Evolutionary conservation across 1,140 invertebrate species (phyloP).

Genomic region (Lysiphlebus fabarum): DNA sequence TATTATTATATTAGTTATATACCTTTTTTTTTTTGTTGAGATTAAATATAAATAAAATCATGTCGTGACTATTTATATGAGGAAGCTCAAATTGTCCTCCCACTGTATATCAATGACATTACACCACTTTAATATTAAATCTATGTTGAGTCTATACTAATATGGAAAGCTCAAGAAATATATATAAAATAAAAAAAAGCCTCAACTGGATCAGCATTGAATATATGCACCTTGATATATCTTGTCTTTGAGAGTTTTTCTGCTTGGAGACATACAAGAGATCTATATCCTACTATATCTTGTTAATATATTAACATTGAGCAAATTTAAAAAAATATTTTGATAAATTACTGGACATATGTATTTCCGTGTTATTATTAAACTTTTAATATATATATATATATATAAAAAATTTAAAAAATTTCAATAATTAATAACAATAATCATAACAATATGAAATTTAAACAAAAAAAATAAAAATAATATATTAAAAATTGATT

Average conservation of each 20-base stretch:
- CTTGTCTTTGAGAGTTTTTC: conserved; percentile 28
- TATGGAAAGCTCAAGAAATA: conserved; percentile 35
- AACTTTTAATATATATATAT: too few species aligned
- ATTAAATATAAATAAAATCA: too few species aligned
- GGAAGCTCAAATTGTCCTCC: too few species aligned
- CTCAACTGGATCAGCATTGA: conserved; percentile 41
- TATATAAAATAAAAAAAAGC: conserved; percentile 27
- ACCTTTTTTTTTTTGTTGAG: too few species aligned
- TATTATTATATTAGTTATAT: too few species aligned
- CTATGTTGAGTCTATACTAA: conserved; percentile 47
- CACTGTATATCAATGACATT: too few species aligned
- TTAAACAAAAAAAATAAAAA: not conserved
- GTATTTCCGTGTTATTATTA: conserved; percentile 20
- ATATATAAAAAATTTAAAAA: too few species aligned
- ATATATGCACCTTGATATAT: conserved; percentile 20
- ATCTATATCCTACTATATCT: conserved; percentile 15
- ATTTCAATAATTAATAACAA: too few species aligned
- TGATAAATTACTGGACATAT: conserved; percentile 21
- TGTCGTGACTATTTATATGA: conserved; percentile 6
- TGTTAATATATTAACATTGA: conserved; percentile 17
- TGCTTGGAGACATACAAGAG: not conserved
- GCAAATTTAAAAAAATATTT: conserved; percentile 22
- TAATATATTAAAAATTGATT: not conserved
- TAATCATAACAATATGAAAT: not conserved
- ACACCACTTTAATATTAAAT: conserved; percentile 30